Conservation (phyloP, 1,140 invertebrate genomes). For the Samia ricini region DNA sequence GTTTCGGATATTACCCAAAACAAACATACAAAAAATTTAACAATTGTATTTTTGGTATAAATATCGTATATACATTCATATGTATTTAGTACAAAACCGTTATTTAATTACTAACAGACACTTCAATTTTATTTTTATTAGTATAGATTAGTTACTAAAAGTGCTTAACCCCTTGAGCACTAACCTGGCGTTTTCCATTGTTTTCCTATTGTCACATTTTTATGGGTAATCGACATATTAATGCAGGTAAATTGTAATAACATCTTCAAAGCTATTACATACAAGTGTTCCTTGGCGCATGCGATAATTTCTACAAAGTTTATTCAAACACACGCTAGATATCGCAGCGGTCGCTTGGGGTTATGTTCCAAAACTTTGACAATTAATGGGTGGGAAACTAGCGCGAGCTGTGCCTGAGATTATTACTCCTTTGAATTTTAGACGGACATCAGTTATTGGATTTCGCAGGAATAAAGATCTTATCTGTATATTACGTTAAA, state of each 20-base stretch:
- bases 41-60: no score
- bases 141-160: no score
- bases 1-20: no score
- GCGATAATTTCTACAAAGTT: slow-evolving; percentile 39
- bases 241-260: background rate
- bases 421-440: slow-evolving; percentile 35
- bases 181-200: no score
- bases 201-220: no score
- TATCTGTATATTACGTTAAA: background rate
- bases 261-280: slow-evolving; percentile 2
- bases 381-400: slow-evolving; percentile 43
- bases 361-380: slow-evolving; percentile 40
- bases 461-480: slow-evolving; percentile 11
- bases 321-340: slow-evolving; percentile 42
- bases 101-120: no score
- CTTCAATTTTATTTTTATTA: no score
- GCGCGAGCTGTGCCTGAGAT: slow-evolving; percentile 42
- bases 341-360: slow-evolving; percentile 33
- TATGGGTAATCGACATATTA: no score
- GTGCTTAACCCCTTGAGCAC: no score
- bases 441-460: slow-evolving; percentile 10
- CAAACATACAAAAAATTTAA: no score
- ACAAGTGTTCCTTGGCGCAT: slow-evolving; percentile 14
- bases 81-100: no score
- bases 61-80: no score